Evolutionary conservation across 2,888 invertebrate species (phyloP), one percentile per base, ranked within the genome.

Genomic region (Schizaphis graminum): DNA sequence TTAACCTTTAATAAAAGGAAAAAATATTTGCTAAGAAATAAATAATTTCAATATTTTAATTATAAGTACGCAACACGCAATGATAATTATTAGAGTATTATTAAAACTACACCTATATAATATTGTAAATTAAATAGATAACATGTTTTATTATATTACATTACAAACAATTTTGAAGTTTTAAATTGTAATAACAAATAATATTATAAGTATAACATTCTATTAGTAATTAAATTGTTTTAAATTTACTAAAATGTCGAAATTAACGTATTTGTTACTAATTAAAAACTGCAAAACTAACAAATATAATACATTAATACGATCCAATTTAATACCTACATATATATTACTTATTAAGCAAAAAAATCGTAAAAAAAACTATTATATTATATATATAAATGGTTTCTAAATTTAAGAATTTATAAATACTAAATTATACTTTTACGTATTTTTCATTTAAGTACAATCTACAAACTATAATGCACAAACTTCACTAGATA

Each of bases 401-500:
- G 13, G 16, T 53, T 35, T 16, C 16, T 35, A 16, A 16, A 35
- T 35, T 85, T 85, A 44, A 87, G 21, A 13, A 47, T 47, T 41
- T 89, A 41, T 41, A 57, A 28, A 84, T 85, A 67, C 21, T 91
- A 67, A 28, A n/a, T 49, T 77, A 44, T 53, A 56, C 77, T n/a
- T 94, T 61, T 94, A 94, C 61, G 28, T 90, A 53, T 91, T 90
- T 47, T 86, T 53, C 11, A 84, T 87, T 61, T 61, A 7, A 8
- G 7, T 47, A 86, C 90, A n/a, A 90, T 61, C n/a, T 85, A 89
- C 93, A 77, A 41, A 77, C 21, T 77, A 77, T 21, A 77, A 77
- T 77, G 35, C 35, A 21, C 21, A 93, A 56, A 93, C 57, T 44
- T 57, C 21, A 85, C 85, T 91, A 91, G 87, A 67, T 94, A 91